These are phyloP conservation scores for Nanorana parkeri DNA, from an alignment of 2,113 vertebrate genomes.

Conservation along the genomic window DNA sequence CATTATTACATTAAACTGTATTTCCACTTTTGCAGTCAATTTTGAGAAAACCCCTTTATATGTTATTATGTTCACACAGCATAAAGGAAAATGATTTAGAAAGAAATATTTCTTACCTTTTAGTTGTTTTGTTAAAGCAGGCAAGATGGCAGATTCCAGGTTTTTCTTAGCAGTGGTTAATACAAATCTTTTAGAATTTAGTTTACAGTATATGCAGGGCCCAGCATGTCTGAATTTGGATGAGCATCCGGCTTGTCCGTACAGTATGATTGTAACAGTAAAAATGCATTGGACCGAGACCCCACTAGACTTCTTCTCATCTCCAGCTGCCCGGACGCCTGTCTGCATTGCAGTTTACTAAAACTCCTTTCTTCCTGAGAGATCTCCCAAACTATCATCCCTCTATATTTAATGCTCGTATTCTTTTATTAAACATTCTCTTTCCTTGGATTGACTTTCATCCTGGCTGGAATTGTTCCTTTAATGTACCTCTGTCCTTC, in stretches of 20 bases:
- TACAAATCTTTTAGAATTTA: too few species aligned
- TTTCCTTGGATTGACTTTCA: slow-evolving; percentile 33
- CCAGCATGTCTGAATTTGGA: background rate
- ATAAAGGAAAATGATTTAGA: too few species aligned
- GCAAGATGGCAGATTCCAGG: too few species aligned
- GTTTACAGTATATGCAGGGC: too few species aligned
- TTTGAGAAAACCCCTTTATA: too few species aligned
- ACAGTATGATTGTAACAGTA: slow-evolving; percentile 4
- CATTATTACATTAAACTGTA: too few species aligned
- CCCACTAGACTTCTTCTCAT: background rate
- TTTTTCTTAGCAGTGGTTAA: too few species aligned
- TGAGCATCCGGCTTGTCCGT: background rate
- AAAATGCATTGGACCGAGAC: background rate
- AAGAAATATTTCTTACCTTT: too few species aligned
- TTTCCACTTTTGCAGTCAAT: too few species aligned
- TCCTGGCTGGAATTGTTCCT: slow-evolving; percentile 3
- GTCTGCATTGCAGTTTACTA: background rate
- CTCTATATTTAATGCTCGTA: slow-evolving; percentile 36
- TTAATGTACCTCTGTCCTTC: slow-evolving; percentile 9
- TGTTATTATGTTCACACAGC: too few species aligned
- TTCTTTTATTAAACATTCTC: slow-evolving; percentile 41
- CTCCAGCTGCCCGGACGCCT: background rate
- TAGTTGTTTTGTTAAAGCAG: too few species aligned
- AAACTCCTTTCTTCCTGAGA: slow-evolving; percentile 14
- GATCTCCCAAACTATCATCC: slow-evolving; percentile 9